Base-by-base conservation (phyloP, 2,888 invertebrate genomes). In the Suillia variegata region DNA sequence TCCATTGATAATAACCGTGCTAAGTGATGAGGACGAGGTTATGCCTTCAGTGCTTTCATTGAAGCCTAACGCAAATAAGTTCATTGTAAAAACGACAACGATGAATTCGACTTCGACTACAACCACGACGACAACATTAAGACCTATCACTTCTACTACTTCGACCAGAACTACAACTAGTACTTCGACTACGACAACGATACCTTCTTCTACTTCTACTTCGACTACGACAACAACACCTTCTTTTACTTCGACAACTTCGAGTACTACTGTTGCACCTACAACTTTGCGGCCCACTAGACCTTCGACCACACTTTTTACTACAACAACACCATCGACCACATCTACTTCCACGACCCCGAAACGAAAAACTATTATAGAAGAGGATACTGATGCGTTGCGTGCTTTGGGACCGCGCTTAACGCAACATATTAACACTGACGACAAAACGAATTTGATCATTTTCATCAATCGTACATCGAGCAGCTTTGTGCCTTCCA, bases 401-500 rank as follows among this genome's bases (percentile, higher is more conserved):
- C 67, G 78, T 2, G 71, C 75, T 8, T 38, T 78, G 24, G 78
- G 76, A 2, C 78, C 78, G 0, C 67, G 69, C 1, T 63, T 78
- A 2, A 77, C 76, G 4, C 71, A 77, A 54, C 69, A 74, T 51
- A 76, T 78, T 56, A 74, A 71, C 42, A 70, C 74, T 2, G 79
- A 80, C 50, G 80, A 81, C 33, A 76, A 75, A 49, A 75, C 77
- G 1, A 81, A 81, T 65, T 59, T 80, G 2, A 77, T 80, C 59
- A 70, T 82, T 73, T 68, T 84, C 73, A 68, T 75, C 73, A 72
- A 83, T 79, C 65, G 71, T 76, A 71, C 85, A 69, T 79, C 84
- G 5, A 68, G 69, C 21, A 71, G 73, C 17, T n/a, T n/a, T n/a
- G n/a, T 18, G 0, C 82, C 64, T 76, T 58, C 60, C 31, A 65